Conservation (phyloP, 2,888 invertebrate species). For the Drosophila diplacantha region DNA sequence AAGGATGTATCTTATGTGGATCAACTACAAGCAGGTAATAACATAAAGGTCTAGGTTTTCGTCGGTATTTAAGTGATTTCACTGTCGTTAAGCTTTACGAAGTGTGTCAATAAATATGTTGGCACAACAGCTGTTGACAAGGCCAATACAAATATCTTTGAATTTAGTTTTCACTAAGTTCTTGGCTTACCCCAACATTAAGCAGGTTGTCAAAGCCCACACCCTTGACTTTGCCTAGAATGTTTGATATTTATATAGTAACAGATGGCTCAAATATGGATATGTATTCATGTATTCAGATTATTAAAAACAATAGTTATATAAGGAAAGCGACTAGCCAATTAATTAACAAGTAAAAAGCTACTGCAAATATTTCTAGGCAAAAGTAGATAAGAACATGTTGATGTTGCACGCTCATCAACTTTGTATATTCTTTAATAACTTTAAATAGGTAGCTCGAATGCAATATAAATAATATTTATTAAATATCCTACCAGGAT, state of each 20-base stretch:
- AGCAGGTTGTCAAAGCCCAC: background rate
- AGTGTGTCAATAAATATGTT: constrained; percentile 2
- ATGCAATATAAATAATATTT: background rate
- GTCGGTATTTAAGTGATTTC: constrained; percentile 13
- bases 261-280: constrained; percentile 3
- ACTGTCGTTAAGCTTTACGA: background rate
- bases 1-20: background rate
- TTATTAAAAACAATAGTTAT: background rate
- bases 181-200: background rate
- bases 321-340: background rate
- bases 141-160: background rate
- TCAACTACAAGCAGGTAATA: constrained; percentile 10
- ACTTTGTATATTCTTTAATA: no score
- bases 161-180: background rate
- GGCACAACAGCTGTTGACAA: constrained; percentile 9
- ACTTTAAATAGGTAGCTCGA: background rate
- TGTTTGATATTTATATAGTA: background rate
- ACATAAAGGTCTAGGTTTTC: background rate
- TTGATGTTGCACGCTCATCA: no score
- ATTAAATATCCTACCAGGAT: background rate
- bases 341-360: background rate
- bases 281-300: background rate
- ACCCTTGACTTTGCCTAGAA: constrained; percentile 13
- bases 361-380: background rate
- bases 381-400: no score